A percentile compares a stretch with the other conserved stretches of the same genome.
These are phyloP conservation scores for Deilephila elpenor DNA, from an alignment of 2,888 invertebrate genomes.

Conservation along the genomic window DNA sequence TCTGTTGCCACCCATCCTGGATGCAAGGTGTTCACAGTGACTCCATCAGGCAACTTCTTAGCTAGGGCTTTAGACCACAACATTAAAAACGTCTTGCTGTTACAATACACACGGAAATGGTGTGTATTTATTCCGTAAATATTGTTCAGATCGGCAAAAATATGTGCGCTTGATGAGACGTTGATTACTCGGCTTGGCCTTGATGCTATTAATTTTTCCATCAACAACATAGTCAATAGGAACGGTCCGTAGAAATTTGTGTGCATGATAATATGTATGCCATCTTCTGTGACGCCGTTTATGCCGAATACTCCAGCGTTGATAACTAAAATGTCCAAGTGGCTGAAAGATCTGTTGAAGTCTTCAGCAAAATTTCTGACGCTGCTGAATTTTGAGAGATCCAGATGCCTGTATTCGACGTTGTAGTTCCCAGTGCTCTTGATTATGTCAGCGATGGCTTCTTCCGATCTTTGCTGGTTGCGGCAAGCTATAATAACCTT, in stretches of 20 bases:
- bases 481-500: conserved; percentile 88
- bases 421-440: conserved; percentile 88
- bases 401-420: conserved; percentile 83
- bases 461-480: conserved; percentile 84
- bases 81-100: conserved; percentile 89
- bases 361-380: conserved; percentile 86
- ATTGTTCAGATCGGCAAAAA: conserved; percentile 38
- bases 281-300: conserved; percentile 76
- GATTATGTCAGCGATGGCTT: conserved; percentile 88
- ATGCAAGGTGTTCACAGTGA: conserved; percentile 29
- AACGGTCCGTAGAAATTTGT: conserved; percentile 85
- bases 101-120: conserved; percentile 43
- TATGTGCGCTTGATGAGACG: conserved; percentile 45
- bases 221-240: conserved; percentile 85
- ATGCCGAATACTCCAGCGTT: conserved; percentile 80
- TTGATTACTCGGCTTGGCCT: conserved; percentile 55
- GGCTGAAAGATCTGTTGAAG: conserved; percentile 76
- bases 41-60: conserved; percentile 30
- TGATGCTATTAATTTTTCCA: conserved; percentile 59
- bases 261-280: conserved; percentile 84
- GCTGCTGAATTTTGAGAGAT: conserved; percentile 79
- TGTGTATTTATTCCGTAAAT: conserved; percentile 32
- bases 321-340: conserved; percentile 86
- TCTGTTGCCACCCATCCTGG: conserved; percentile 28
- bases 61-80: conserved; percentile 51